These are phyloP conservation scores for Drosophila bunnanda DNA, from an alignment of 2,888 invertebrate genomes.

Conservation along the genomic window DNA sequence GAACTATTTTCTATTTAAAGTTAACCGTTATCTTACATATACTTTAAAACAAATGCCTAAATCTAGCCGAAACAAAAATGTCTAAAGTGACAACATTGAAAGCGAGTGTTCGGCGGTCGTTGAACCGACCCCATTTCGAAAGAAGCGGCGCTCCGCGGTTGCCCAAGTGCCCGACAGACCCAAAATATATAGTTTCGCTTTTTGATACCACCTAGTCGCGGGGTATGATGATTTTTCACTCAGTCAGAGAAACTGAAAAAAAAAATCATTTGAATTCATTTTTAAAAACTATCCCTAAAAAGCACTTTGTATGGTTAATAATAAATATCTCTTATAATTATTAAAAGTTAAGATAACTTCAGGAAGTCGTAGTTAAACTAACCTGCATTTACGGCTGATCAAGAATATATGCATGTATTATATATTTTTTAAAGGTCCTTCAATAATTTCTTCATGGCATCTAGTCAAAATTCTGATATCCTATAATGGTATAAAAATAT, in stretches of 20 bases:
- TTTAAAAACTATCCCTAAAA: neutral
- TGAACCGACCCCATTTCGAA: conserved; percentile 37
- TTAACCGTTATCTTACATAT: neutral
- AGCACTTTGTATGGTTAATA: too few species aligned
- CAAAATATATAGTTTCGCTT: conserved; percentile 41
- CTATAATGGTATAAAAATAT: neutral
- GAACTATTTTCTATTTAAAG: neutral
- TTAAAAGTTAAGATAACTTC: too few species aligned
- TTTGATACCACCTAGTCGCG: conserved; percentile 6
- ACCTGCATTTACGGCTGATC: too few species aligned
- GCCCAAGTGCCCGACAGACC: conserved; percentile 45
- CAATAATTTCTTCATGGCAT: neutral
- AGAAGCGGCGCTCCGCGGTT: conserved; percentile 20
- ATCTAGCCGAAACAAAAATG: neutral
- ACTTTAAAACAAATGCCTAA: neutral
- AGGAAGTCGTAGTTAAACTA: too few species aligned
- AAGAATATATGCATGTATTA: too few species aligned
- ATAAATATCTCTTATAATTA: too few species aligned
- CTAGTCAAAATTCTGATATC: neutral
- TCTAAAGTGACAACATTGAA: neutral
- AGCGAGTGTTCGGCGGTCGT: conserved; percentile 11
- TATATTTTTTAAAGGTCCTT: too few species aligned
- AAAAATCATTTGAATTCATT: neutral
- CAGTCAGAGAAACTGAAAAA: neutral
- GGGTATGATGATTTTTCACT: conserved; percentile 15